Evolutionary conservation across 2,888 invertebrate genomes (phyloP).

Genomic region (Eupithecia inturbata): DNA sequence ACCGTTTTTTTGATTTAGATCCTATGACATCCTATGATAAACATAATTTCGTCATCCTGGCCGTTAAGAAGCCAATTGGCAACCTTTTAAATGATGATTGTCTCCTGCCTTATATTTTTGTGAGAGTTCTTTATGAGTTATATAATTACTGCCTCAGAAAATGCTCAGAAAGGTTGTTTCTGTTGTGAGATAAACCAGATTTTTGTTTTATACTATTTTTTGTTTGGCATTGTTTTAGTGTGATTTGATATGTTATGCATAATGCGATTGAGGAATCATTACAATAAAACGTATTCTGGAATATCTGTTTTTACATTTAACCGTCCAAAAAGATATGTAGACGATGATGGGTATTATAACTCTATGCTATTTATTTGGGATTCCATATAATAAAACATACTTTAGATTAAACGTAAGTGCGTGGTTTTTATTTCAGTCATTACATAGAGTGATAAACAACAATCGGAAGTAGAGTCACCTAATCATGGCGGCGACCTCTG

Average conservation of each 20-base stretch:
- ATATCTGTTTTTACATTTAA: too few relatives aligned
- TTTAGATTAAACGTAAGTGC: too few relatives aligned
- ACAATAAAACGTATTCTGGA: not conserved
- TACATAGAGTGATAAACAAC: too few relatives aligned
- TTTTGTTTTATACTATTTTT: not conserved
- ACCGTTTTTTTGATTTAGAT: too few relatives aligned
- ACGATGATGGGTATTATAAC: too few relatives aligned
- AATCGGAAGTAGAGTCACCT: too few relatives aligned
- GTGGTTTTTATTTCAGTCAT: too few relatives aligned
- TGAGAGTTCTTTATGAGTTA: not conserved
- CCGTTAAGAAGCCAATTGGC: not conserved
- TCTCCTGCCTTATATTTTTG: not conserved
- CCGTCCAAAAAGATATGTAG: too few relatives aligned
- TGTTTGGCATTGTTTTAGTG: conserved; percentile 7
- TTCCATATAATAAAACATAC: too few relatives aligned
- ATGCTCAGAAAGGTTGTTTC: not conserved
- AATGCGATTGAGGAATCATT: conserved; percentile 6
- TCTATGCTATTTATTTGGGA: too few relatives aligned
- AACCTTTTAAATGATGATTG: not conserved
- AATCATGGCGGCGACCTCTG: too few relatives aligned
- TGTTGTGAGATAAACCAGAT: not conserved
- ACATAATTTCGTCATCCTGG: not conserved
- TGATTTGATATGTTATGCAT: not conserved
- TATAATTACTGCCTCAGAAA: not conserved
- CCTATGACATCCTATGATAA: too few relatives aligned